Conservation (phyloP, 2,797 vertebrate genomes). For the Hozukius guyotensis region DNA sequence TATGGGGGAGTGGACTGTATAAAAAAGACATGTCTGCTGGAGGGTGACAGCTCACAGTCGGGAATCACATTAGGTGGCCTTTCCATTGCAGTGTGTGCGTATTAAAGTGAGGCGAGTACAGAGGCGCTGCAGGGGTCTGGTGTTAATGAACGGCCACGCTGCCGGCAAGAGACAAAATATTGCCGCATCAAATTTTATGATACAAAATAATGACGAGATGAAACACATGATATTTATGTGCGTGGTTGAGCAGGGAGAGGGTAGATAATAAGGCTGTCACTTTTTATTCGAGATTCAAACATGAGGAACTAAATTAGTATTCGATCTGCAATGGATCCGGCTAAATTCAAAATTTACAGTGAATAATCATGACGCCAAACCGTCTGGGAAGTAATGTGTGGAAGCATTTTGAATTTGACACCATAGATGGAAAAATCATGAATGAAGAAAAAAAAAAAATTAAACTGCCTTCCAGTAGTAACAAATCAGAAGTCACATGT, state of each 20-base stretch:
- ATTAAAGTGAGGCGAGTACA: background rate
- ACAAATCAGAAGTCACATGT: background rate
- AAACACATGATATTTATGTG: background rate
- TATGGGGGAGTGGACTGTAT: slow-evolving; percentile 31
- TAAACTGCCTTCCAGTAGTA: background rate
- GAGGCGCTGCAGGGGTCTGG: slow-evolving; percentile 39
- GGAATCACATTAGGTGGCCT: slow-evolving; percentile 54
- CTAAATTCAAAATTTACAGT: background rate
- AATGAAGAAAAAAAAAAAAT: background rate
- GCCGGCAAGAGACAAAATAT: slow-evolving; percentile 44
- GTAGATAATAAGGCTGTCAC: background rate
- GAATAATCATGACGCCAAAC: background rate
- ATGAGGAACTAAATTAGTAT: background rate
- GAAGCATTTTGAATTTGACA: background rate
- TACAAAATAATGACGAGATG: slow-evolving; percentile 5
- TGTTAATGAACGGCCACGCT: slow-evolving; percentile 55
- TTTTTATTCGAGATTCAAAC: background rate
- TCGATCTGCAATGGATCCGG: background rate
- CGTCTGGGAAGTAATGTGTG: background rate
- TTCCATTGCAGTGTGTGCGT: slow-evolving; percentile 22
- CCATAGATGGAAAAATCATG: background rate
- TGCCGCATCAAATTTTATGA: slow-evolving; percentile 18
- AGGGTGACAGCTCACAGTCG: slow-evolving; percentile 63
- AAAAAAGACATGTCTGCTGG: slow-evolving; percentile 56
- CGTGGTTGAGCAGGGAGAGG: background rate